Evolutionary conservation across 2,797 vertebrate genomes (phyloP).

Genomic region (Sternarchorhynchus goeldii): DNA sequence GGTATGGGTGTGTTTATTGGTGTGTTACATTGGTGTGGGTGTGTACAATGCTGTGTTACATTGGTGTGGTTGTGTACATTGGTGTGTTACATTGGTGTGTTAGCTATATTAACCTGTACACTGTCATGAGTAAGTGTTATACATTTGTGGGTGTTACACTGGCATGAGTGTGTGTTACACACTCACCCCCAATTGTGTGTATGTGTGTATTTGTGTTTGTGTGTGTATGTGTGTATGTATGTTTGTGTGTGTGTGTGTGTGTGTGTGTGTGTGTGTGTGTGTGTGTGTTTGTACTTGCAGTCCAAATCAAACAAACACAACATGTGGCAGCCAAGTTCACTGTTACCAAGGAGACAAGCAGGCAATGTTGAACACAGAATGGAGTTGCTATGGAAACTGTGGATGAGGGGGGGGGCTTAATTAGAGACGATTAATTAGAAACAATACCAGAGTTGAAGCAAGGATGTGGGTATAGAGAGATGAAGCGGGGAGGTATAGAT

Average conservation of each 20-base stretch:
- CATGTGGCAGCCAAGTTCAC: slow-evolving; percentile 44
- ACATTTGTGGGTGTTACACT: no score
- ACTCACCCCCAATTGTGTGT: background rate
- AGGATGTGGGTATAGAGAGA: no score
- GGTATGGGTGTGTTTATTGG: no score
- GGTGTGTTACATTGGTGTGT: no score
- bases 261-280: background rate
- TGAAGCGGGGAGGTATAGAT: no score
- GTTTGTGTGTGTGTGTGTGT: background rate
- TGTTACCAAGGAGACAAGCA: slow-evolving; percentile 75
- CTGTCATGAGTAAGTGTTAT: no score
- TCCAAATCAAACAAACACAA: slow-evolving; percentile 54
- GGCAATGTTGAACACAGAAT: slow-evolving; percentile 74
- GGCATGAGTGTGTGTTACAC: background rate
- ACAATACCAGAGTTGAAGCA: slow-evolving; percentile 23
- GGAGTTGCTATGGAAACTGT: slow-evolving; percentile 80
- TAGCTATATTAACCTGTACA: no score
- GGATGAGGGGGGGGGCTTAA: slow-evolving; percentile 70
- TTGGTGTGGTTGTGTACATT: no score
- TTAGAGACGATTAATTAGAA: slow-evolving; percentile 64
- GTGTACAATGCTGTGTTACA: no score
- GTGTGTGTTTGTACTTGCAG: background rate
- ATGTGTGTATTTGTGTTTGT: background rate
- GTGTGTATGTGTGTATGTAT: background rate
- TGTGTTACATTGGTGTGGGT: no score